Evolutionary conservation across 2,888 invertebrate species (phyloP), one percentile per base, ranked within the genome.

Genomic region (Dysmachus trigonus): DNA sequence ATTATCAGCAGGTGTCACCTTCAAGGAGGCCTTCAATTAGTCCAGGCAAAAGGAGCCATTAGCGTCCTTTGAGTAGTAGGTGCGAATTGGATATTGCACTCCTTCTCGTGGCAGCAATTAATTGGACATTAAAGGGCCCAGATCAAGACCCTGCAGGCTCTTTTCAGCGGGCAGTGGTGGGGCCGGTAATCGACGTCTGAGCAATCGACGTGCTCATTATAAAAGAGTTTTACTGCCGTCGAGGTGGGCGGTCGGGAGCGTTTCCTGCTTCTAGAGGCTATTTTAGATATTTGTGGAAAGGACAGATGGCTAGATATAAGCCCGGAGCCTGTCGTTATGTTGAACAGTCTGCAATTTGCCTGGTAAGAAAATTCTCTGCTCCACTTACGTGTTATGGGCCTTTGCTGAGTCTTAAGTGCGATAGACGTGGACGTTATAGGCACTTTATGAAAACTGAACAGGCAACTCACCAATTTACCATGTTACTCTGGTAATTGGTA

Each of bases 1-100:
- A 73, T 53, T 53, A 53, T 62, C 81, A 33, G 18, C 15, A 1
- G 15, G n/a, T 81, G 81, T 81, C 79, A 31, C 51, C 27, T 22
- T 18, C 18, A 31, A 53, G 33, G 53, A 33, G 35, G 35, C 33
- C 81, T 53, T 81, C 35, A 81, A 81, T 81, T 81, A 81, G 81
- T 62, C 31, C 5, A 35, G 33, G 47, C 53, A 81, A 62, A 81
- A 53, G 33, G 33, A 53, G 62, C 33, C 53, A 81, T 81, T 81
- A 81, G 62, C 27, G 33, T 62, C 47, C 18, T 47, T 81, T 81
- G 53, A 53, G 10, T 22, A 53, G 81, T 22, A 53, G 81, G 81
- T 53, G 53, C 18, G 53, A 81, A 81, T 47, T 41, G 18, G 53
- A 47, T 18, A 62, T 27, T 76, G 22, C 38, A 6, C 38, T 76